Evolutionary conservation across 2,113 vertebrate species (phyloP), one percentile per base, ranked within the genome.

Genomic region (Colinus virginianus): DNA sequence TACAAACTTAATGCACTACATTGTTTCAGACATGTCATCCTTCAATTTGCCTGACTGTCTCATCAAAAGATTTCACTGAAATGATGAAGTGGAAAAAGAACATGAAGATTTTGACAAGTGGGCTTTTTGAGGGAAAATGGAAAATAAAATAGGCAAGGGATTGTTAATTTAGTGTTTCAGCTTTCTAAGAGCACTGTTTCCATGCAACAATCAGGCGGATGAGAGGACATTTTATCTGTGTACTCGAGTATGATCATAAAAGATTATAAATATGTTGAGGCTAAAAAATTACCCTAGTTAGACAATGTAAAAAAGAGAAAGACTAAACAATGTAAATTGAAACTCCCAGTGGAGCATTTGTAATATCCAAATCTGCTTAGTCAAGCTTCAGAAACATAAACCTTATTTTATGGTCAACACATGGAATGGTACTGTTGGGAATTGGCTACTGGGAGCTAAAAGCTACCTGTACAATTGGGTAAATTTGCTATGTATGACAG

Each of bases 321-420:
- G 56, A 78, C 80, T 91, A 96, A 96, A 94, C 80, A 89, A 92
- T 92, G 91, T 82, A 96, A 97, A 97, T 95, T 94, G 97, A 97
- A 96, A 76, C 78, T 92, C 28, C 77, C 49, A 85, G 38, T 8
- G 28, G 62, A 96, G 81, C 56, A 67, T 95, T 88, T 95, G 58
- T 92, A 95, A 94, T 87, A 97, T 75, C 76, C 90, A 68, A 90
- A 95, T 94, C 83, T 95, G 86, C 92, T 97, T 95, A 94, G 58
- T 96, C 91, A 89, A 94, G 87, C 79, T 95, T 78, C 70, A 86
- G 68, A 91, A 85, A 97, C 75, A 96, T 63, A 94, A 92, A 22
- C 90, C 19, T 70, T 9, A 12, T 94, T 96, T 95, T 96, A 91
- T 17, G n/a, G 66, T 19, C 79, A 58, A 88, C 79, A 63, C 82